A percentile compares a stretch with the other conserved stretches of the same genome.
Evolutionary conservation across 2,113 vertebrate species (phyloP).

Genomic region (Saguinus imperator): DNA sequence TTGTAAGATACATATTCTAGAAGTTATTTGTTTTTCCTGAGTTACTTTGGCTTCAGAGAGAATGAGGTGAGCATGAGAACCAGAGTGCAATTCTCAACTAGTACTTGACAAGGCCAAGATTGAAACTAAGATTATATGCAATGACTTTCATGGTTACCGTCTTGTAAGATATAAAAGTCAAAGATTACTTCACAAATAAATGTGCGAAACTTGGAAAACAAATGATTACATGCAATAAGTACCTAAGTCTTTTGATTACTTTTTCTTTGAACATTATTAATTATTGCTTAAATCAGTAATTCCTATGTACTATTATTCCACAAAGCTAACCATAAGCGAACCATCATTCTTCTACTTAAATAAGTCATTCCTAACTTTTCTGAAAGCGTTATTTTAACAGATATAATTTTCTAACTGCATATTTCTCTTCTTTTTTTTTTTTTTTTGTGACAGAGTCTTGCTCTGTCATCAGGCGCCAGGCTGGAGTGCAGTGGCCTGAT

Average conservation of each 20-base stretch:
- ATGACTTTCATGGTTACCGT: background rate
- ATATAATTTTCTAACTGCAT: background rate
- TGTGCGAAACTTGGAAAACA: constrained; percentile 12
- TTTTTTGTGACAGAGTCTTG: background rate
- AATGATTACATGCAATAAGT: background rate
- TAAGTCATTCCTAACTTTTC: background rate
- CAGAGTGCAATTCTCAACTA: background rate
- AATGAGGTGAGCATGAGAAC: background rate
- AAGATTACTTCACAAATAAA: background rate
- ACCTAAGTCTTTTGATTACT: background rate
- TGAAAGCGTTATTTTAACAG: background rate
- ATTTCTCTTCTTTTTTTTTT: constrained; percentile 16
- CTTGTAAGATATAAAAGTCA: constrained; percentile 34
- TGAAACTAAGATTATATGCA: constrained; percentile 34
- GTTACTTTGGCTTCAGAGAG: background rate
- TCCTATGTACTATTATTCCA: background rate
- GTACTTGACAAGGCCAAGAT: background rate
- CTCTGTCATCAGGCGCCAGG: too few relatives aligned
- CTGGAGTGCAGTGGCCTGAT: too few relatives aligned
- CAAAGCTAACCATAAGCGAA: background rate
- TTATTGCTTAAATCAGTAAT: background rate
- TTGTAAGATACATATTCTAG: constrained; percentile 52
- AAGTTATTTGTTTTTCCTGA: constrained; percentile 24
- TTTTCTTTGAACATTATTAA: background rate
- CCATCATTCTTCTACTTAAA: too few relatives aligned